Conservation (phyloP, 2,113 vertebrate species). For the Colius striatus region DNA sequence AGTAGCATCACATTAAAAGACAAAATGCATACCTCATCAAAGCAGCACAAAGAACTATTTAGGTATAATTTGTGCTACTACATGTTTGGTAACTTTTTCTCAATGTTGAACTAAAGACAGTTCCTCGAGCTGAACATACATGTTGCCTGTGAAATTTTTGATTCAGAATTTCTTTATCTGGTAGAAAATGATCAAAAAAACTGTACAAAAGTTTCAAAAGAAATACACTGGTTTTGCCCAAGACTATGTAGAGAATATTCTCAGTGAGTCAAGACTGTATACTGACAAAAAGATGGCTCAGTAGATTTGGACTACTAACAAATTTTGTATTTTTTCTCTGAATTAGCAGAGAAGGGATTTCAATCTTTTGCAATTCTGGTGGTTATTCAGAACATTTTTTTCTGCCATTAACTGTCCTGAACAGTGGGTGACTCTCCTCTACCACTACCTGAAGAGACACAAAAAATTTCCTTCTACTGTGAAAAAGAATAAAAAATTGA, state of each 20-base stretch:
- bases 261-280: neutral
- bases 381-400: neutral
- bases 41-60: neutral
- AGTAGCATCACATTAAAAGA: neutral
- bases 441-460: neutral
- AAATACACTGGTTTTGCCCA: neutral
- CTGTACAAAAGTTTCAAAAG: neutral
- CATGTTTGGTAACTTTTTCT: accelerated
- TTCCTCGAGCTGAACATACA: neutral
- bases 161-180: neutral
- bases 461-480: neutral
- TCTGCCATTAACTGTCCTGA: neutral
- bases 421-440: neutral
- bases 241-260: neutral
- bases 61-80: neutral
- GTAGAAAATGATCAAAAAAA: neutral
- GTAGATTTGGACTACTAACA: neutral
- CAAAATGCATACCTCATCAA: neutral
- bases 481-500: neutral
- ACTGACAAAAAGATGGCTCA: neutral
- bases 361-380: neutral
- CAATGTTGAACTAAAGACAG: neutral
- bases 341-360: neutral
- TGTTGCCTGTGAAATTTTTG: neutral
- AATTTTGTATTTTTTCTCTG: neutral